Evolutionary conservation across 2,113 vertebrate genomes (phyloP), one percentile per base, ranked within the genome.

Genomic region (Muntiacus muntjak): DNA sequence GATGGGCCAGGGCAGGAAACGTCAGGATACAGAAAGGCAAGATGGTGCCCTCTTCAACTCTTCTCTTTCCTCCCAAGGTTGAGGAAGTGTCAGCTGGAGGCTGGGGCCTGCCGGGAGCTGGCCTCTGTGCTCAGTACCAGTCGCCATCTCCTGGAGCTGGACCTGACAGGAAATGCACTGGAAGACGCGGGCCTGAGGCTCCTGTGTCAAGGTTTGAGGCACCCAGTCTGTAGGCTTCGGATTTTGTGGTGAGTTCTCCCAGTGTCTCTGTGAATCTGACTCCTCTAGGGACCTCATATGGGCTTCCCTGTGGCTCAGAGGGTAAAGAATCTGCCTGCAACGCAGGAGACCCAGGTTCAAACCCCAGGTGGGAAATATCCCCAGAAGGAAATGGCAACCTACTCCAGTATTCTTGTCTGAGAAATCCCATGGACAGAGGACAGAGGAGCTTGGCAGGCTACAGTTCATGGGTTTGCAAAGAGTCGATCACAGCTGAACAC

Each of bases 181-280:
- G 78, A 79, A 64, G 96, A 97, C 0, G 0, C 1, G 2, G 98
- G 98, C 7, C 43, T 98, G 88, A 9, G 13, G 62, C 2, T 45
- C 33, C 17, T 98, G 64, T 97, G 97, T 26, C 33, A 58, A 16
- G 97, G 97, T 0, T 28, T 98, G 57, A 57, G 62, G 12, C 89
- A 94, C 10, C 78, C 89, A 0, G 36, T 1, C 43, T 98, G 98
- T 3, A 52, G 60, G 36, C 93, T 98, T 2, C 71, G 2, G 54
- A 88, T 74, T 9, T 25, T 98, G 54, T 97, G 97, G 98, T 98
- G 64, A 97, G 98, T 82, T 62, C 58, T 62, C n/a, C 30, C 7
- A 2, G 23, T 62, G 71, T 52, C 43, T 43, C 28, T 87, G 26
- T 50, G 16, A 57, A 23, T 86, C 8, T 76, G 23, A 50, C n/a